phyloP scores from a whole-genome alignment of 2,113 vertebrate genomes.

The Siphamia tubifer region DNA sequence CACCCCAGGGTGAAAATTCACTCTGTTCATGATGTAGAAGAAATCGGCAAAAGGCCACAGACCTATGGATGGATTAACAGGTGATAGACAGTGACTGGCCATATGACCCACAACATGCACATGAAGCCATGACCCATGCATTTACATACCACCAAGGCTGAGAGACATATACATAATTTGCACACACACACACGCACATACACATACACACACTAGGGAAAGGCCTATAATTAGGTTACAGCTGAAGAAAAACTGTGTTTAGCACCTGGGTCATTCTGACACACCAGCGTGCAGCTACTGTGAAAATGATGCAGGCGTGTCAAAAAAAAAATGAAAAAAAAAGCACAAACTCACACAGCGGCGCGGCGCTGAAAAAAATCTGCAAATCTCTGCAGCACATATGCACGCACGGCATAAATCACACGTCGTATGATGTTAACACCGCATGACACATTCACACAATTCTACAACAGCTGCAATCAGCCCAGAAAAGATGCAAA shows the following conservation, averaged over 20 bases:
- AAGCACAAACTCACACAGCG: constrained; percentile 43
- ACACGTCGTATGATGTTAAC: not conserved
- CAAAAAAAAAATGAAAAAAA: too few species aligned
- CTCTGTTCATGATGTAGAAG: not conserved
- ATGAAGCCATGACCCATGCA: not conserved
- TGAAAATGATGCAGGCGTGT: constrained; percentile 1
- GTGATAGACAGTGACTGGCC: not conserved
- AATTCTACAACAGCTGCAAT: constrained; percentile 8
- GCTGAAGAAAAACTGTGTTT: constrained; percentile 34
- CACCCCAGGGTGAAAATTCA: not conserved
- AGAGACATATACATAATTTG: not conserved
- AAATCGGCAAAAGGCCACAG: not conserved
- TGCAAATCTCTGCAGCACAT: constrained; percentile 24
- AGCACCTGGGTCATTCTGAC: constrained; percentile 46
- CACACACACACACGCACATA: not conserved
- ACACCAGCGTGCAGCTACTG: constrained; percentile 11
- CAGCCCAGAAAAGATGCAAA: not conserved
- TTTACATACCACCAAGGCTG: constrained; percentile 3
- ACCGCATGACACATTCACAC: not conserved
- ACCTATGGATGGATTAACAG: not conserved
- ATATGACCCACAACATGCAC: not conserved
- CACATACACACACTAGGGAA: not conserved
- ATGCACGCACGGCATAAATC: constrained; percentile 33
- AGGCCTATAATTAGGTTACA: constrained; percentile 34
- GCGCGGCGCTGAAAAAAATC: constrained; percentile 10